Conservation (phyloP, 2,797 vertebrate genomes). For the Chelonia mydas region DNA sequence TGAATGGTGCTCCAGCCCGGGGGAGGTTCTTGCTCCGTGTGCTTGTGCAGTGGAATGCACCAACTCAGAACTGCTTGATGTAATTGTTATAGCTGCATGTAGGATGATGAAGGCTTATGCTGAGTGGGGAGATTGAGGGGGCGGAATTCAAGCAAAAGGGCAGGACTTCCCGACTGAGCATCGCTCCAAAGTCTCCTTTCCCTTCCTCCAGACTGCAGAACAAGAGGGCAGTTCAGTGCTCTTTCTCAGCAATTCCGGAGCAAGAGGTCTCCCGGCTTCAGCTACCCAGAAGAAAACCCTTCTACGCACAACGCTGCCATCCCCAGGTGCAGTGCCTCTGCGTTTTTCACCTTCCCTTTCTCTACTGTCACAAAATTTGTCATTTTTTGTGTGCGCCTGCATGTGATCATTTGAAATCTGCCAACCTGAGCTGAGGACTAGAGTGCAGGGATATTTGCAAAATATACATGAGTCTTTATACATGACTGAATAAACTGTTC, state of each 20-base stretch:
- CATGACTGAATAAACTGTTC: neutral
- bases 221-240: conserved; percentile 68
- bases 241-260: conserved; percentile 74
- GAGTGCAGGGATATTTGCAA: neutral
- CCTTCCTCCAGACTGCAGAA: conserved; percentile 69
- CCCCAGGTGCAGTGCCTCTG: conserved; percentile 52
- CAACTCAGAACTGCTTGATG: neutral
- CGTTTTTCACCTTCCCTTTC: neutral
- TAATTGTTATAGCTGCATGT: neutral
- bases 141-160: accelerated
- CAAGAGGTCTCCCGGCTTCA: conserved; percentile 77
- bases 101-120: neutral
- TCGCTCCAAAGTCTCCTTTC: neutral
- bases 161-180: neutral
- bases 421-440: neutral
- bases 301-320: conserved; percentile 8
- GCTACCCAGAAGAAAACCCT: conserved; percentile 77
- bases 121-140: neutral
- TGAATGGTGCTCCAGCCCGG: neutral
- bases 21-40: neutral
- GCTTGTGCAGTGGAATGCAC: neutral
- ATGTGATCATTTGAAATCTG: neutral
- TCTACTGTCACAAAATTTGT: neutral
- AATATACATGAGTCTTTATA: too few species aligned
- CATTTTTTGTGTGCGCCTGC: neutral